Conservation (phyloP, 2,797 vertebrate genomes). For the Cercopithecus neglectus region DNA sequence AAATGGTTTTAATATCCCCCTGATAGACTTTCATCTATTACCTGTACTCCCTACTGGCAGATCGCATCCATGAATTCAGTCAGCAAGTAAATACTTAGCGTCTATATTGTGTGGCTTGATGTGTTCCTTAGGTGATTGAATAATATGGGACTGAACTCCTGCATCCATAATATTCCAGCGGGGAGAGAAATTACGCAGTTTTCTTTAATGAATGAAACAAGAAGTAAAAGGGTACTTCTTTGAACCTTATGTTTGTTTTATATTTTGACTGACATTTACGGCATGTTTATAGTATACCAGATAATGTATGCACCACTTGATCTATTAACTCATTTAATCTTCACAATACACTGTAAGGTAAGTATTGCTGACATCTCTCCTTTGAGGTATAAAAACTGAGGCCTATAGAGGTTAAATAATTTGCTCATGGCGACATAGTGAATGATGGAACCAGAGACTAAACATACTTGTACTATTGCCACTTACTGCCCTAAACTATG, state of each 20-base stretch:
- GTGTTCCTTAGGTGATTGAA: neutral
- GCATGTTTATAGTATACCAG: neutral
- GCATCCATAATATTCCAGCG: neutral
- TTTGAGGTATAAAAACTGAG: neutral
- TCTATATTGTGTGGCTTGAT: neutral
- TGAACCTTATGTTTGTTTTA: neutral
- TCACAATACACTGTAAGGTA: neutral
- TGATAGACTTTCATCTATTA: slow-evolving; percentile 36
- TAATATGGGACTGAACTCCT: neutral
- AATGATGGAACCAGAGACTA: neutral
- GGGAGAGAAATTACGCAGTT: neutral
- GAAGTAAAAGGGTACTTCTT: neutral
- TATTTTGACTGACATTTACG: slow-evolving; percentile 36
- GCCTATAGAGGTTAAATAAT: neutral
- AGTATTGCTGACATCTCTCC: neutral
- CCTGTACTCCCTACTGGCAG: neutral
- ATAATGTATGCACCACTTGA: neutral
- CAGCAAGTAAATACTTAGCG: neutral
- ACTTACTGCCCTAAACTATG: neutral
- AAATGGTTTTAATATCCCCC: neutral
- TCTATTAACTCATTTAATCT: slow-evolving; percentile 11
- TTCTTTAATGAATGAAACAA: slow-evolving; percentile 35
- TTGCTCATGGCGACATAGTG: neutral
- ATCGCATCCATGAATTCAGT: neutral
- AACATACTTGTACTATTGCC: neutral